A percentile compares a stretch with the other conserved stretches of the same genome.
Conservation (phyloP, 2,888 invertebrate species). For the Escarpia spicata region DNA sequence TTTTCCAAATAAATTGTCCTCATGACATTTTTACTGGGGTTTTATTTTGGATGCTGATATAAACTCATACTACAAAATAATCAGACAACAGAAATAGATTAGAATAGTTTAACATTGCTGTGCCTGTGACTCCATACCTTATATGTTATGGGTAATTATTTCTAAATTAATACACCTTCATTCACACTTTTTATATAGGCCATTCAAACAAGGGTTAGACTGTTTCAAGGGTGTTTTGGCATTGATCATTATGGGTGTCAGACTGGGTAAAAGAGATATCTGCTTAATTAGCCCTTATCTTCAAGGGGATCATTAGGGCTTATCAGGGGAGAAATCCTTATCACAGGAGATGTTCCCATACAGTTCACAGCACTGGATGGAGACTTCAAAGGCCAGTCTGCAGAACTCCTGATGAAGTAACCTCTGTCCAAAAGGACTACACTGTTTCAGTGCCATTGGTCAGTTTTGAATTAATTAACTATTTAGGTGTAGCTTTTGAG, state of each 20-base stretch:
- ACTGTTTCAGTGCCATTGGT: background rate
- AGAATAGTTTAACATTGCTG: background rate
- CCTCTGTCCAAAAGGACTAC: background rate
- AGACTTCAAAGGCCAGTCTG: background rate
- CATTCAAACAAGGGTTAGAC: background rate
- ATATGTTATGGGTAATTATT: background rate
- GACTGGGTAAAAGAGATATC: background rate
- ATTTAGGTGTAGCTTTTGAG: background rate
- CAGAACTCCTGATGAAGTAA: background rate
- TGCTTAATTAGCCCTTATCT: background rate
- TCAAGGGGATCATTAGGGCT: constrained; percentile 6
- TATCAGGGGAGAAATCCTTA: background rate
- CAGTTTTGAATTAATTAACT: background rate
- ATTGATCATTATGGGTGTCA: background rate
- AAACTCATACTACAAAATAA: background rate
- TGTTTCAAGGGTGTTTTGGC: background rate
- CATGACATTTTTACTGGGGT: background rate
- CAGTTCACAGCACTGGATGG: background rate
- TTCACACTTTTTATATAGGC: background rate
- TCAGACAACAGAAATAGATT: background rate
- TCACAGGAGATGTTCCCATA: constrained; percentile 4
- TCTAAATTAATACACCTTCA: background rate
- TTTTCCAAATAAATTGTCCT: background rate
- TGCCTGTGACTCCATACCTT: background rate
- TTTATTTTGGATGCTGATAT: background rate